These are phyloP conservation scores for Pristionchus japonicus DNA, from an alignment of 2,888 invertebrate genomes.

Conservation along the genomic window DNA sequence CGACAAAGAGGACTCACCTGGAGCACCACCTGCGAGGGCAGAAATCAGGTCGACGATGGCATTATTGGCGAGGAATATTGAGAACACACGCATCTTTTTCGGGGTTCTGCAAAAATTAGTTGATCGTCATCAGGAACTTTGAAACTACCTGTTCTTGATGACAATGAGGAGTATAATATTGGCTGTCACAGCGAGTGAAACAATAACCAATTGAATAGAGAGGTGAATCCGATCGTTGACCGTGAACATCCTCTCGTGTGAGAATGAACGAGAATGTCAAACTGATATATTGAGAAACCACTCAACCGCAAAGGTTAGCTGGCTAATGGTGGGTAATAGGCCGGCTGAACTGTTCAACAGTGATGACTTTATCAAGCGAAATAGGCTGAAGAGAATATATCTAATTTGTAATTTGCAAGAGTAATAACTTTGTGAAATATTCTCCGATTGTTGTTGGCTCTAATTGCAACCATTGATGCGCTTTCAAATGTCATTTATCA, in stretches of 20 bases:
- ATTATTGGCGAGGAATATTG: background rate
- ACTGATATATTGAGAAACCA: no score
- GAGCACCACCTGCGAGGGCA: background rate
- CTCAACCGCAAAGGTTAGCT: background rate
- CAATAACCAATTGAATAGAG: background rate
- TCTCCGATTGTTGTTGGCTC: no score
- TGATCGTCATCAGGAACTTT: background rate
- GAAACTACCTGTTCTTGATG: background rate
- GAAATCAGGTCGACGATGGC: background rate
- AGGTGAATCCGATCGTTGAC: background rate
- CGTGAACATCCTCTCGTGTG: background rate
- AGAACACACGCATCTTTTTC: background rate
- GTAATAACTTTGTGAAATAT: no score
- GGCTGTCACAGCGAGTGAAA: background rate
- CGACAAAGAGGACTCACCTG: background rate
- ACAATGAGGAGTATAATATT: background rate
- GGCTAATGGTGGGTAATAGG: background rate
- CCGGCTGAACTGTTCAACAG: no score
- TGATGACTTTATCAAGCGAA: no score
- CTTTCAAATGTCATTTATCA: no score
- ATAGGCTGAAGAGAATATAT: no score
- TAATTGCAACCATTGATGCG: no score
- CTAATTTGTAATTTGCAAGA: no score
- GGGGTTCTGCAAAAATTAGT: background rate
- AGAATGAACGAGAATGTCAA: no score